These are phyloP conservation scores for Priocnemis perturbator DNA, from an alignment of 2,888 invertebrate genomes.

Conservation along the genomic window DNA sequence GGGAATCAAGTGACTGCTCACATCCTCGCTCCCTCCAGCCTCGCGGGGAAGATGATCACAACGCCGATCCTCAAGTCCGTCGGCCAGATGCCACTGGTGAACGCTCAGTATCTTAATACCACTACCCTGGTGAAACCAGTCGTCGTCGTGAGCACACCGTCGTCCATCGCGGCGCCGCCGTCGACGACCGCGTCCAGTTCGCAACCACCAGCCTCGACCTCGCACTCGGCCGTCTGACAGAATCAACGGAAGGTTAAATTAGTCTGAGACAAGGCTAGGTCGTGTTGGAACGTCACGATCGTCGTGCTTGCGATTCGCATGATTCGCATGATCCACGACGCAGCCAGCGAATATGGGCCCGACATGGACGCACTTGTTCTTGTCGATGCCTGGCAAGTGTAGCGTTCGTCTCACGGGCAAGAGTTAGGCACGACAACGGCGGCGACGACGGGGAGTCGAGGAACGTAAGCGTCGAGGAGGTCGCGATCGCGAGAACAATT, in stretches of 20 bases:
- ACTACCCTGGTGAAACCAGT: slow-evolving; percentile 82
- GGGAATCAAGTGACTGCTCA: slow-evolving; percentile 79
- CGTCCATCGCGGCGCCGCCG: slow-evolving; percentile 61
- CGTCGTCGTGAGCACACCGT: slow-evolving; percentile 80
- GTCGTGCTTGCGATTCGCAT: slow-evolving; percentile 1
- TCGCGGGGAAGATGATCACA: slow-evolving; percentile 81
- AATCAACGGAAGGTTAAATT: slow-evolving; percentile 60
- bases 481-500: too few relatives aligned
- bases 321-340: too few relatives aligned
- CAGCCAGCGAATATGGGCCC: too few relatives aligned
- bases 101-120: slow-evolving; percentile 82
- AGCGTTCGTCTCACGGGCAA: too few relatives aligned
- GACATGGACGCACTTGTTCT: too few relatives aligned
- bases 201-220: slow-evolving; percentile 60
- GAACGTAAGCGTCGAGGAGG: too few relatives aligned
- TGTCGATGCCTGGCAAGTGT: too few relatives aligned
- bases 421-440: too few relatives aligned
- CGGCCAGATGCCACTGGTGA: slow-evolving; percentile 80
- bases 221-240: slow-evolving; percentile 71
- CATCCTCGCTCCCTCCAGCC: slow-evolving; percentile 79
- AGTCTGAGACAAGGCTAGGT: slow-evolving; percentile 62
- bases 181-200: slow-evolving; percentile 66
- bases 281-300: slow-evolving; percentile 23
- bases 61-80: slow-evolving; percentile 78
- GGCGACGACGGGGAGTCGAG: too few relatives aligned